A percentile compares a stretch with the other conserved stretches of the same genome.
Evolutionary conservation across 2,113 vertebrate genomes (phyloP).

Genomic region (Odocoileus hemionus): DNA sequence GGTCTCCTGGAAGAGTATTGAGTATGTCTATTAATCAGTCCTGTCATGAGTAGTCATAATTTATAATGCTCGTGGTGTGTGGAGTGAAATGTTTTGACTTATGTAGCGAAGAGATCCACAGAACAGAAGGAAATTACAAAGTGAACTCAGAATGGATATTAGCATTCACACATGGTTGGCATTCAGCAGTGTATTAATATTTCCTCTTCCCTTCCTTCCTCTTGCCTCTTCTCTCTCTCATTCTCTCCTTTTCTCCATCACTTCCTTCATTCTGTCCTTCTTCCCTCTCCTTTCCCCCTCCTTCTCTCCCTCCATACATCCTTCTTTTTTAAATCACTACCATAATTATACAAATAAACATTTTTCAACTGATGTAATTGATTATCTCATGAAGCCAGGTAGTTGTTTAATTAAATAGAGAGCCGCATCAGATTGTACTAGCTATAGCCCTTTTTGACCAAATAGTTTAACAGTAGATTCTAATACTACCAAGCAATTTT

Average conservation of each 20-base stretch:
- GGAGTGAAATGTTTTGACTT: slow-evolving; percentile 52
- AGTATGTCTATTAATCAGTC: slow-evolving; percentile 35
- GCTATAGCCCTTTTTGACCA: background rate
- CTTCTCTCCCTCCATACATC: background rate
- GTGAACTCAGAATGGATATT: background rate
- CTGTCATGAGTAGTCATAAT: background rate
- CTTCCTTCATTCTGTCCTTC: background rate
- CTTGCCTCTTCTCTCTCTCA: background rate
- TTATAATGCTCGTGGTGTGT: background rate
- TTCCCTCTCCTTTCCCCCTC: background rate
- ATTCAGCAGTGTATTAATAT: background rate
- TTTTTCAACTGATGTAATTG: background rate
- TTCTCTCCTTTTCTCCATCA: background rate
- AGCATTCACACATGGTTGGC: background rate
- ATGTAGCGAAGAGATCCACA: background rate
- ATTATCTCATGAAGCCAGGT: background rate
- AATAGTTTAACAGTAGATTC: background rate
- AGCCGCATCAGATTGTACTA: background rate
- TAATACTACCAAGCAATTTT: background rate
- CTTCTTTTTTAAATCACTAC: background rate
- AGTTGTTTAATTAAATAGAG: slow-evolving; percentile 34
- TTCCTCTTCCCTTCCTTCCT: background rate
- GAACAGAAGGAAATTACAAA: slow-evolving; percentile 1
- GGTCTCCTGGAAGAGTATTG: background rate
- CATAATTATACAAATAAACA: background rate